phyloP scores from a whole-genome alignment of 2,797 vertebrate genomes.

The Myotis pilosus region DNA sequence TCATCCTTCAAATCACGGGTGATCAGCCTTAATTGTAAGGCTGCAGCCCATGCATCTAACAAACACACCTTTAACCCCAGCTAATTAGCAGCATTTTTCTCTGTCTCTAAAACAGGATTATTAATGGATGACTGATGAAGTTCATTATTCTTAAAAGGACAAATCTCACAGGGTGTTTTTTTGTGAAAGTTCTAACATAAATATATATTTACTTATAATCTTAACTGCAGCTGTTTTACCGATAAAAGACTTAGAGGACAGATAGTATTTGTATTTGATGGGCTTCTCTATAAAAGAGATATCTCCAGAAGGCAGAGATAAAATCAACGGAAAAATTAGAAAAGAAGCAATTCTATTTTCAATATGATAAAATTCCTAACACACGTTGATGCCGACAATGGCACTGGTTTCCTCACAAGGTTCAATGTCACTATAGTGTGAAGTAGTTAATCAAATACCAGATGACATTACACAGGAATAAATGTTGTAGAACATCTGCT shows the following conservation, averaged over 20 bases:
- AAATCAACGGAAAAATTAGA: neutral
- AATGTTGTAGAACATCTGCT: neutral
- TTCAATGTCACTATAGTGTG: neutral
- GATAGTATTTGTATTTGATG: neutral
- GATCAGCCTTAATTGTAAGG: neutral
- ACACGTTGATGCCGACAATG: neutral
- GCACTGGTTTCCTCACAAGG: neutral
- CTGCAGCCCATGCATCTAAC: neutral
- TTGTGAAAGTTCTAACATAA: neutral
- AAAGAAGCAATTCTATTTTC: neutral
- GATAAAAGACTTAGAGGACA: neutral
- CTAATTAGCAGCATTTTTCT: neutral
- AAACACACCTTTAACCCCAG: neutral
- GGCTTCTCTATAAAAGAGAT: neutral
- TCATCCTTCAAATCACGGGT: neutral
- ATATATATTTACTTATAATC: neutral
- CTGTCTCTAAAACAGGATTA: slow-evolving; percentile 26
- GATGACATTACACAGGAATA: neutral
- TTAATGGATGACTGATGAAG: neutral
- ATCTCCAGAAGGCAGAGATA: neutral
- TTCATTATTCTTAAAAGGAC: neutral
- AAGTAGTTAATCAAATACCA: neutral
- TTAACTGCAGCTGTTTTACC: neutral
- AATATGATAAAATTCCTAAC: neutral
- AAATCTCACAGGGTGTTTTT: neutral